Evolutionary conservation across 2,113 vertebrate genomes (phyloP).

Genomic region (Crotophaga sulcirostris): DNA sequence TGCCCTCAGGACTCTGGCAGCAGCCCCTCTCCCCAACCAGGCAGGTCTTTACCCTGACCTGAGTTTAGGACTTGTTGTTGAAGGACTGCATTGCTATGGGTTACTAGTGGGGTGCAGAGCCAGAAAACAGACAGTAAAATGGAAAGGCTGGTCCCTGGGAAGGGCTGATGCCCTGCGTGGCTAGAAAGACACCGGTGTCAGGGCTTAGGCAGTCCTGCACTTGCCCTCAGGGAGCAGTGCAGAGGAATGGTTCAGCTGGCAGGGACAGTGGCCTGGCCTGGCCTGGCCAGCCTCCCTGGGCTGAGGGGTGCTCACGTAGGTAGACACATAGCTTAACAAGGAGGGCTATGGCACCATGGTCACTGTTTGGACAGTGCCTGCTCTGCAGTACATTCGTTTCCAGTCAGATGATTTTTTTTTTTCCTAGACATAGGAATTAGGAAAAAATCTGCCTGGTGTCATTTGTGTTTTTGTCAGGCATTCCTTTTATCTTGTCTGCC

Average conservation of each 20-base stretch:
- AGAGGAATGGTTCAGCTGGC: too few species aligned
- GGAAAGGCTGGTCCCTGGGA: rapidly evolving
- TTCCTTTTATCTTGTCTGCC: background rate
- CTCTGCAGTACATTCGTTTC: background rate
- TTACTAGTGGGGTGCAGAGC: too few species aligned
- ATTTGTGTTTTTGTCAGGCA: background rate
- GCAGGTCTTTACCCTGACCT: too few species aligned
- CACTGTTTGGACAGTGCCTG: rapidly evolving
- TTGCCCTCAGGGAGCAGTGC: rapidly evolving
- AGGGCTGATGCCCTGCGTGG: rapidly evolving
- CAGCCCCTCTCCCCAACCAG: too few species aligned
- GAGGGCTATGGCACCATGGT: too few species aligned
- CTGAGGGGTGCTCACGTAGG: rapidly evolving
- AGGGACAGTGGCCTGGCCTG: background rate
- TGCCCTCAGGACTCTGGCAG: too few species aligned
- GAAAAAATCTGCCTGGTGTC: background rate
- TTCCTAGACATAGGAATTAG: background rate
- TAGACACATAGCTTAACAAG: too few species aligned
- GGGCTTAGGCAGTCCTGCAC: background rate
- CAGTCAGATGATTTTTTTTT: background rate
- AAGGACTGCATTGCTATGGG: too few species aligned
- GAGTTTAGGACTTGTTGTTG: too few species aligned
- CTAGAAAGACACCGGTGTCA: rapidly evolving
- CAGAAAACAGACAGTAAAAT: too few species aligned
- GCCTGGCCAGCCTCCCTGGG: too few species aligned